Percentiles rank a stretch among this genome's conserved stretches.
Evolutionary conservation across 2,888 invertebrate genomes (phyloP).

Genomic region (Erynnis tages): DNA sequence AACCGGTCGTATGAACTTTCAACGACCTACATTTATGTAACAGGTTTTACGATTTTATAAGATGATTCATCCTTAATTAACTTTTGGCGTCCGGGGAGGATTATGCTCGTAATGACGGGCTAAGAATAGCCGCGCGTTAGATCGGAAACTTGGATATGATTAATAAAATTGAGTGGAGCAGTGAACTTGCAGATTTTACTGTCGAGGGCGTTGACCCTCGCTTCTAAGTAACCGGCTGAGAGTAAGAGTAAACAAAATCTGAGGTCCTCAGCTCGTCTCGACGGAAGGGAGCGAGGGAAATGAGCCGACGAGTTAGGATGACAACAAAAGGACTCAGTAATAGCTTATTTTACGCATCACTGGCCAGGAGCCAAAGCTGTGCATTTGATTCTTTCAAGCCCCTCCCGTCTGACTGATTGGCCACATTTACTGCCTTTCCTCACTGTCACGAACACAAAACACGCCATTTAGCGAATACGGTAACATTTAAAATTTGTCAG

Average conservation of each 20-base stretch:
- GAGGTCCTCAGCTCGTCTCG: constrained; percentile 19
- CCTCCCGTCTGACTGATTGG: constrained; percentile 41
- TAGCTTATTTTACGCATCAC: constrained; percentile 59
- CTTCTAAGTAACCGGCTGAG: constrained; percentile 14
- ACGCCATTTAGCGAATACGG: constrained; percentile 38
- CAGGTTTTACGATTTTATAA: constrained; percentile 46
- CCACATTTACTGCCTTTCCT: constrained; percentile 42
- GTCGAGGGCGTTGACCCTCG: not conserved
- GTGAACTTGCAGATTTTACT: constrained; percentile 24
- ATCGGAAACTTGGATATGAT: constrained; percentile 22
- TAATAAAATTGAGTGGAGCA: constrained; percentile 21
- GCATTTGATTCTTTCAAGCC: constrained; percentile 43
- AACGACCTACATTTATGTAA: constrained; percentile 56
- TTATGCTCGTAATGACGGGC: constrained; percentile 8
- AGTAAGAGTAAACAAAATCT: constrained; percentile 20
- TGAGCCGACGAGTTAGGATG: constrained; percentile 41
- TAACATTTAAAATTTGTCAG: constrained; percentile 35
- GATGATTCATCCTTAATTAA: constrained; percentile 52
- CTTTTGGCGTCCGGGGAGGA: constrained; percentile 36
- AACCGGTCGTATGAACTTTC: constrained; percentile 47
- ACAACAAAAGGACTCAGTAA: constrained; percentile 56
- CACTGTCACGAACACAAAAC: constrained; percentile 51
- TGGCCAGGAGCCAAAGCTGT: constrained; percentile 49
- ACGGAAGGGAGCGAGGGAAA: constrained; percentile 33
- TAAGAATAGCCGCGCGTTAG: constrained; percentile 22